phyloP scores from a whole-genome alignment of 2,888 invertebrate genomes.

The Heliconius sara region DNA sequence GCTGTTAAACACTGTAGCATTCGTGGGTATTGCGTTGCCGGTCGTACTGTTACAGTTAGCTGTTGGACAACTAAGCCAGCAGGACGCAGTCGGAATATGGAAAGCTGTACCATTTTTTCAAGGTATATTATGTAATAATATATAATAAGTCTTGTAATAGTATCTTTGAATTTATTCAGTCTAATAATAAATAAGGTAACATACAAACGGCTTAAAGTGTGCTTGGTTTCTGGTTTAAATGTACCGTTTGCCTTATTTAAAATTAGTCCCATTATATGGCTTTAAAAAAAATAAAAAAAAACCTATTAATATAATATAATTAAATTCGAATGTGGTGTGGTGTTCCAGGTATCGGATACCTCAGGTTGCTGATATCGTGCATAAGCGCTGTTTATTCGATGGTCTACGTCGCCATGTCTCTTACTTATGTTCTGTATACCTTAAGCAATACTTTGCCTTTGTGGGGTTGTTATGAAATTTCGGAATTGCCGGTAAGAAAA shows the following conservation, averaged over 20 bases:
- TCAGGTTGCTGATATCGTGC: slow-evolving; percentile 83
- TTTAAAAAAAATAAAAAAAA: background rate
- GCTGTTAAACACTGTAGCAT: slow-evolving; percentile 76
- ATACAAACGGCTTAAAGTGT: background rate
- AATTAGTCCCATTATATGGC: background rate
- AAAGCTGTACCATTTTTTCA: slow-evolving; percentile 86
- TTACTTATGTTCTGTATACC: slow-evolving; percentile 83
- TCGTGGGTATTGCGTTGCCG: slow-evolving; percentile 82
- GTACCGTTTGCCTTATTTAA: background rate
- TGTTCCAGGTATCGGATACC: slow-evolving; percentile 85
- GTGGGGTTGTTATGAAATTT: slow-evolving; percentile 76
- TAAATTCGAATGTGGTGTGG: slow-evolving; percentile 2
- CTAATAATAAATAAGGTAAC: background rate
- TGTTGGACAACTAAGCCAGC: slow-evolving; percentile 86
- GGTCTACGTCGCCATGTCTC: slow-evolving; percentile 82
- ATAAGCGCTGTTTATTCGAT: slow-evolving; percentile 82
- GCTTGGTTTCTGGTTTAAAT: background rate
- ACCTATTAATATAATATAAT: background rate
- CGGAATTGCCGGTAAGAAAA: slow-evolving; percentile 69
- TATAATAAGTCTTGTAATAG: background rate
- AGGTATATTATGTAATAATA: slow-evolving; percentile 72
- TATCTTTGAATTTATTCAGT: background rate
- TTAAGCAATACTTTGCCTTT: slow-evolving; percentile 83
- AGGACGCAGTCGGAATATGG: slow-evolving; percentile 86
- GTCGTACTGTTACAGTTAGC: slow-evolving; percentile 85